A percentile compares a stretch with the other conserved stretches of the same genome.
Evolutionary conservation across 37 sponge, comb jelly and placozoan species (phyloP).

Genomic region (Hexactinellida sp.): DNA sequence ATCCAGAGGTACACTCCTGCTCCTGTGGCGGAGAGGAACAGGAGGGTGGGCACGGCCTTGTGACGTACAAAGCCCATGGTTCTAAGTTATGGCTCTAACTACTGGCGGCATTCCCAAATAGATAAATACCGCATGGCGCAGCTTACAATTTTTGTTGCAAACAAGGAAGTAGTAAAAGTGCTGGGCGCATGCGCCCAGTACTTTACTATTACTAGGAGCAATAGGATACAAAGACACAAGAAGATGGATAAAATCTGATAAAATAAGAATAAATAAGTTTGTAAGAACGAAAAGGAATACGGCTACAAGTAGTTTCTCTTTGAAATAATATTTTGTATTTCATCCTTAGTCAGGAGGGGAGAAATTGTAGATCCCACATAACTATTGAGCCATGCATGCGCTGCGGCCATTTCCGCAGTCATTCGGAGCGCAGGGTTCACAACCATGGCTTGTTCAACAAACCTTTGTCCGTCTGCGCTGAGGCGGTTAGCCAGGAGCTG

Average conservation of each 20-base stretch:
- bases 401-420: background rate
- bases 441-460: background rate
- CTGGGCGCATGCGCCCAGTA: no score
- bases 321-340: background rate
- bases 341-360: background rate
- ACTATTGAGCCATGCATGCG: background rate
- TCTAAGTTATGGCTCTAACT: no score
- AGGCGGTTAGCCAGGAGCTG: background rate
- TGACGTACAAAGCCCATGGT: background rate
- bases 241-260: no score
- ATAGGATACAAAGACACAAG: no score
- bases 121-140: no score
- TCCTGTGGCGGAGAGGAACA: slow-evolving; percentile 11
- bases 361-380: background rate
- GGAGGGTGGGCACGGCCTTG: background rate
- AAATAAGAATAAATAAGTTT: background rate
- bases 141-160: no score
- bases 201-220: no score
- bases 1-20: background rate
- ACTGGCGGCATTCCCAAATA: no score
- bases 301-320: background rate
- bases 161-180: no score
- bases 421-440: background rate
- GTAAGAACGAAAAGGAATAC: no score
- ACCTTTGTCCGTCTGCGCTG: background rate